These are phyloP conservation scores for Nyleta sp. DNA, from an alignment of 2,888 invertebrate genomes.

Conservation along the genomic window DNA sequence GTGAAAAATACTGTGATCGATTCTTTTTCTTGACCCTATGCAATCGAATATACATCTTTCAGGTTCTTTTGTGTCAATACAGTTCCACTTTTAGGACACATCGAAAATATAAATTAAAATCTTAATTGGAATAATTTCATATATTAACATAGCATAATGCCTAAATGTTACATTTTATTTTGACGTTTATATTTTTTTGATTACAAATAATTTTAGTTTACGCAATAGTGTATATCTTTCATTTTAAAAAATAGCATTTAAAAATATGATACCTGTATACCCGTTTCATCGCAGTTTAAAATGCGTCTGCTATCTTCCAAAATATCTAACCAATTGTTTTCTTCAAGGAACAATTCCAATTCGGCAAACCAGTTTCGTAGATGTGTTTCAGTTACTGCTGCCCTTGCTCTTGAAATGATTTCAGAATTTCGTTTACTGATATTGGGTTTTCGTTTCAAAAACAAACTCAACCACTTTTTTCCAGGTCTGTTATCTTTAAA, in stretches of 20 bases:
- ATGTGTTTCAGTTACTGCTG: constrained; percentile 67
- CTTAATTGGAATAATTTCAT: background rate
- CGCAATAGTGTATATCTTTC: too few relatives aligned
- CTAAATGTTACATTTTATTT: too few relatives aligned
- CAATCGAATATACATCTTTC: constrained; percentile 65
- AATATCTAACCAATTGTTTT: constrained; percentile 56
- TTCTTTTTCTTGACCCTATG: constrained; percentile 66
- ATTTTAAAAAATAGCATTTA: too few relatives aligned
- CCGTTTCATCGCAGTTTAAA: constrained; percentile 67
- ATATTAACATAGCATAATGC: too few relatives aligned
- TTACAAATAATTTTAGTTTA: too few relatives aligned
- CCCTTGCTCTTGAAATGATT: constrained; percentile 67
- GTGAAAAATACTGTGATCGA: constrained; percentile 65
- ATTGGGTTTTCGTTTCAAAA: constrained; percentile 69
- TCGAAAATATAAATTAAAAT: constrained; percentile 22
- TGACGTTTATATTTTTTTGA: too few relatives aligned
- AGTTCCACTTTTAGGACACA: constrained; percentile 63
- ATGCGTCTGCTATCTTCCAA: constrained; percentile 59
- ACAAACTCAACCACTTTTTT: constrained; percentile 69
- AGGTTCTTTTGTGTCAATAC: constrained; percentile 60
- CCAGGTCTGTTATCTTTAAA: constrained; percentile 68
- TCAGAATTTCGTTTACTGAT: constrained; percentile 67
- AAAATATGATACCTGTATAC: constrained; percentile 47
- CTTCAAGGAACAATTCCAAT: constrained; percentile 60
- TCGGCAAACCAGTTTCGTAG: constrained; percentile 69